Evolutionary conservation across 2,888 invertebrate genomes (phyloP), one percentile per base, ranked within the genome.

Genomic region (Cremastobaeus sp.): DNA sequence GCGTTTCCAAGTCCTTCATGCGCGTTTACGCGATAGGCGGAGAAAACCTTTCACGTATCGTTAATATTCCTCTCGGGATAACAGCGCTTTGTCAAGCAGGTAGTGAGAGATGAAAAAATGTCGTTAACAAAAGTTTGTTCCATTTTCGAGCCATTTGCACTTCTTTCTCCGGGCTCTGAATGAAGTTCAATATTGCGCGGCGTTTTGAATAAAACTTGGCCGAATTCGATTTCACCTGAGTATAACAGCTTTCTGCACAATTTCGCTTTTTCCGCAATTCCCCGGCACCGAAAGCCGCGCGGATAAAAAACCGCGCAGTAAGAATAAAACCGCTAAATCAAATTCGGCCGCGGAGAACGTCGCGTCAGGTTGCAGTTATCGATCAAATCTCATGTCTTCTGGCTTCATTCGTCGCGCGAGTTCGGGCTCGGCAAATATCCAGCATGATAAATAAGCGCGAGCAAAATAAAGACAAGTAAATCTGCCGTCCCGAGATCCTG

Each of bases 321-420:
- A 60, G 52, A 62, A 62, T 47, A 62, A 62, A 69, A 48, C 48
- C 47, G 69, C 62, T 47, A 55, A 62, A 69, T 69, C 62, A 69
- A 69, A 62, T 69, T 69, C 39, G 34, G 35, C 48, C 39, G 20
- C 43, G 14, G 21, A 34, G 62, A 48, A 15, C 25, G 47, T 52
- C 54, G 54, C 54, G 50, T 52, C 68, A 52, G 43, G 43, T 60
- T 60, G 60, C 54, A 62, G 54, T 54, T 71, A 71, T 71, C 65
- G 71, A 71, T 65, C 50, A 52, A 65, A 65, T 50, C 47, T 62
- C 9, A 25, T 32, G 28, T 54, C 69, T 47, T 14, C 20, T 54
- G 52, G 47, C 32, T 39, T 60, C 60, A 52, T 52, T 68, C 30
- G 35, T 52, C 21, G 41, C 48, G 17, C 43, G 32, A 57, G 18